Evolutionary conservation across 2,888 invertebrate species (phyloP).

Genomic region (Itoplectis maculator): DNA sequence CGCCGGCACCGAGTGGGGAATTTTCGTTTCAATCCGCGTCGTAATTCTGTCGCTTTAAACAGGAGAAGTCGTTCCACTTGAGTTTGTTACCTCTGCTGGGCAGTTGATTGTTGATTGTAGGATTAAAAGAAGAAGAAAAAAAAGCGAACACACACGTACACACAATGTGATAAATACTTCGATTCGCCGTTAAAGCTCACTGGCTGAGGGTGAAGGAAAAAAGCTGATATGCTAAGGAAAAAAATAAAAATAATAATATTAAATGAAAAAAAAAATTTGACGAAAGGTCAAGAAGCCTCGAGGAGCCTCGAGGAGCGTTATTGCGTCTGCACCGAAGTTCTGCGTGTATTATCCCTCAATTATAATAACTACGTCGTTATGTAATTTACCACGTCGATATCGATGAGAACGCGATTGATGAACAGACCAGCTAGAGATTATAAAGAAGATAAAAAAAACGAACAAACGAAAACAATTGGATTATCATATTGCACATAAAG

Average conservation of each 20-base stretch:
- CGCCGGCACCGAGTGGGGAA: constrained; percentile 28
- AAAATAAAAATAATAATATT: constrained; percentile 11
- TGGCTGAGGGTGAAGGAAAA: constrained; percentile 61
- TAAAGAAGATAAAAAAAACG: constrained; percentile 31
- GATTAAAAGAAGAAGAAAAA: constrained; percentile 30
- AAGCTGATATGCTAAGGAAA: constrained; percentile 6
- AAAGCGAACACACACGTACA: constrained; percentile 28
- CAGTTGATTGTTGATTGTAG: constrained; percentile 71
- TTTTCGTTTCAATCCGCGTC: constrained; percentile 37
- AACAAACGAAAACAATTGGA: constrained; percentile 31
- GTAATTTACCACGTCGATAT: constrained; percentile 22
- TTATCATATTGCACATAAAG: constrained; percentile 56
- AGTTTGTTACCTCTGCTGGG: constrained; percentile 72
- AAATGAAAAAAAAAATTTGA: constrained; percentile 16
- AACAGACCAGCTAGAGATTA: constrained; percentile 1
- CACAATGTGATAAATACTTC: constrained; percentile 59
- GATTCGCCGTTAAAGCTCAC: constrained; percentile 61
- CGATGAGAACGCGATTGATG: constrained; percentile 26
- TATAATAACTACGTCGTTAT: constrained; percentile 35
- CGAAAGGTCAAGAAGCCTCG: constrained; percentile 14
- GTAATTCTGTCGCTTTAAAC: constrained; percentile 41
- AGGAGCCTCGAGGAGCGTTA: not conserved
- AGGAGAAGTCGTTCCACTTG: constrained; percentile 54
- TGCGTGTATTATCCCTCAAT: constrained; percentile 52
- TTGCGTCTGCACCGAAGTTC: constrained; percentile 42